A percentile compares a stretch with the other conserved stretches of the same genome.
phyloP scores from a whole-genome alignment of 2,888 invertebrate genomes.

The Octonoba sinensis region DNA sequence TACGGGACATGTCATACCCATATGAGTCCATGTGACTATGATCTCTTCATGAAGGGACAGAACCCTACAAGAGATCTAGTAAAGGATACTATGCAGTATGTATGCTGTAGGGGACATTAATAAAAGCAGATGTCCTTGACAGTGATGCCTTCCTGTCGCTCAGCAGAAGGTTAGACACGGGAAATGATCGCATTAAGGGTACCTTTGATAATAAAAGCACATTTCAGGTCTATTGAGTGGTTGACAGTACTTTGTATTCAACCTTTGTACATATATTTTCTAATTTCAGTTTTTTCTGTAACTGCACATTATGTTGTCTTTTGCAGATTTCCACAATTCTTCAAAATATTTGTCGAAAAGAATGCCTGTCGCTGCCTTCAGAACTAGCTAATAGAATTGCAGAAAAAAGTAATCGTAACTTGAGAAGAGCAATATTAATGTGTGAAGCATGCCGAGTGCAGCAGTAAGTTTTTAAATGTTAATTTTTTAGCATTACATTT shows the following conservation, averaged over 20 bases:
- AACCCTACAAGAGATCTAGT: too few species aligned
- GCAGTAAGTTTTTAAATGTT: constrained; percentile 73
- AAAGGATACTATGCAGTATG: too few species aligned
- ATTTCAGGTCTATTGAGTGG: background rate
- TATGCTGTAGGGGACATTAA: too few species aligned
- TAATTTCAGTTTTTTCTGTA: background rate
- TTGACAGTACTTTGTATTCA: background rate
- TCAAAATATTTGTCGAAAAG: constrained; percentile 82
- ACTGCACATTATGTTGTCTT: background rate
- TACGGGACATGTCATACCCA: too few species aligned
- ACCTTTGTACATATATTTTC: background rate
- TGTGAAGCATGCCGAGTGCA: constrained; percentile 93
- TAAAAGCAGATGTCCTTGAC: too few species aligned
- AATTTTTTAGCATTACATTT: background rate
- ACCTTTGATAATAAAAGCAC: background rate
- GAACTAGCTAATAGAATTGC: constrained; percentile 85
- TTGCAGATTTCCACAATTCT: constrained; percentile 66
- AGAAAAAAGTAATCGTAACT: constrained; percentile 85
- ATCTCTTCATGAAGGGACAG: too few species aligned
- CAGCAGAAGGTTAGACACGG: too few species aligned
- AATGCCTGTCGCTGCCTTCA: constrained; percentile 82
- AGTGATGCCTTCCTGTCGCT: too few species aligned
- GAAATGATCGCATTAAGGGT: too few species aligned
- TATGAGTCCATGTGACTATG: too few species aligned
- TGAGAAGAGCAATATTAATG: constrained; percentile 92